Evolutionary conservation across 2,113 vertebrate genomes (phyloP).

Genomic region (Colius striatus): DNA sequence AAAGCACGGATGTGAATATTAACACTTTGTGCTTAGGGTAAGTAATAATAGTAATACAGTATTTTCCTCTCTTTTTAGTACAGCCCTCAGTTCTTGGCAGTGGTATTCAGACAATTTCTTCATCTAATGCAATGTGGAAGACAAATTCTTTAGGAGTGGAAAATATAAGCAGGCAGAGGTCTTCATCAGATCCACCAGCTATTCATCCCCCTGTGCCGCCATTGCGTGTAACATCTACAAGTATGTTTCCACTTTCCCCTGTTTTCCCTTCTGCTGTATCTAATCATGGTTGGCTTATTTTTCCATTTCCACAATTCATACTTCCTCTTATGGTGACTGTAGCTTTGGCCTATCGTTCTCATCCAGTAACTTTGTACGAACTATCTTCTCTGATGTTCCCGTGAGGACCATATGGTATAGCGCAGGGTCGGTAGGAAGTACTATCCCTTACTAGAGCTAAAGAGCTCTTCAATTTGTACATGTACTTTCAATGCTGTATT

Average conservation of each 20-base stretch:
- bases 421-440: neutral
- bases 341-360: slow-evolving; percentile 45
- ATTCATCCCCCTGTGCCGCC: slow-evolving; percentile 95
- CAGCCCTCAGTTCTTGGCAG: slow-evolving; percentile 83
- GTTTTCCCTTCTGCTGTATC: slow-evolving; percentile 59
- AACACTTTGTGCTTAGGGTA: slow-evolving; percentile 28
- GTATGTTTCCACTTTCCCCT: slow-evolving; percentile 79
- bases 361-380: slow-evolving; percentile 9
- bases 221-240: slow-evolving; percentile 92
- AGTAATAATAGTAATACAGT: slow-evolving; percentile 75
- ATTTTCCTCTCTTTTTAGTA: slow-evolving; percentile 83
- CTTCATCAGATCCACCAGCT: slow-evolving; percentile 97
- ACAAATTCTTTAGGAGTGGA: slow-evolving; percentile 87
- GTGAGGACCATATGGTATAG: neutral
- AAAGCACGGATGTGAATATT: neutral
- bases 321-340: slow-evolving; percentile 48
- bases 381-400: neutral
- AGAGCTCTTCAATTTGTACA: neutral
- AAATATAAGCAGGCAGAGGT: slow-evolving; percentile 89
- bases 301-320: slow-evolving; percentile 68
- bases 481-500: neutral
- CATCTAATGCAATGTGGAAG: slow-evolving; percentile 88
- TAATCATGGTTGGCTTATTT: slow-evolving; percentile 62
- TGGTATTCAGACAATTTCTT: slow-evolving; percentile 83
- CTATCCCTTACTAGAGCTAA: neutral